Percentiles rank a stretch among this genome's conserved stretches.
These are phyloP conservation scores for Dicentrarchus labrax DNA, from an alignment of 2,113 vertebrate species.

Conservation along the genomic window DNA sequence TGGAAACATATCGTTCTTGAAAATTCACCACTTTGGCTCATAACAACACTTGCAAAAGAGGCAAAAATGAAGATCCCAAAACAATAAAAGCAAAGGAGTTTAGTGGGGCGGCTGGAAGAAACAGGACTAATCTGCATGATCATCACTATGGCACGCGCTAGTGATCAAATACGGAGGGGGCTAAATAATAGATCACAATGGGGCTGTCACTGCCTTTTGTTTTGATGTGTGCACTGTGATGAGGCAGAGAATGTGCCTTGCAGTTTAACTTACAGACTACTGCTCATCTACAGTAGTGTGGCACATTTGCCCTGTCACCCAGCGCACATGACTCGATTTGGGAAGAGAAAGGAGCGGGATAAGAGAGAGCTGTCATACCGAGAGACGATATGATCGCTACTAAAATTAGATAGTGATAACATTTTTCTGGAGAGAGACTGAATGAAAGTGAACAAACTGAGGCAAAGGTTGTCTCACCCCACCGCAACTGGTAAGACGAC, in stretches of 20 bases:
- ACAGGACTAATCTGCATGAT: slow-evolving; percentile 80
- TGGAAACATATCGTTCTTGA: slow-evolving; percentile 7
- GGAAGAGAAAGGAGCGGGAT: slow-evolving; percentile 58
- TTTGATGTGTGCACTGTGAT: slow-evolving; percentile 77
- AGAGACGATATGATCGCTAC: slow-evolving; percentile 49
- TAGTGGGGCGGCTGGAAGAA: slow-evolving; percentile 63
- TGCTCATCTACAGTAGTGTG: slow-evolving; percentile 65
- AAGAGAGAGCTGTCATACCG: slow-evolving; percentile 71
- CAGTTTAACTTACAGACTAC: slow-evolving; percentile 79
- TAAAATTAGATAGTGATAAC: slow-evolving; percentile 73
- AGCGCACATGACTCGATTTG: slow-evolving; percentile 57
- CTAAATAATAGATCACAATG: slow-evolving; percentile 87
- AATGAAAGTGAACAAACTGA: slow-evolving; percentile 61
- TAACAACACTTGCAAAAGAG: slow-evolving; percentile 31
- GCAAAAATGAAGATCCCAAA: slow-evolving; percentile 57
- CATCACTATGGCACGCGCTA: slow-evolving; percentile 71
- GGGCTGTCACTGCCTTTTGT: slow-evolving; percentile 76
- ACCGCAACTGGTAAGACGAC: slow-evolving; percentile 70
- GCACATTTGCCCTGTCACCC: slow-evolving; percentile 75
- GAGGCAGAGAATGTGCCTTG: slow-evolving; percentile 75
- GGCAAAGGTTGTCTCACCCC: slow-evolving; percentile 67
- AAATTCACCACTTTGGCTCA: slow-evolving; percentile 22
- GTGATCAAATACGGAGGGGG: slow-evolving; percentile 79
- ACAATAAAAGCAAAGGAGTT: slow-evolving; percentile 61
- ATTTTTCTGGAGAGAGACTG: slow-evolving; percentile 63